Evolutionary conservation across 2,113 vertebrate species (phyloP), one percentile per base, ranked within the genome.

Genomic region (Tinamus guttatus): DNA sequence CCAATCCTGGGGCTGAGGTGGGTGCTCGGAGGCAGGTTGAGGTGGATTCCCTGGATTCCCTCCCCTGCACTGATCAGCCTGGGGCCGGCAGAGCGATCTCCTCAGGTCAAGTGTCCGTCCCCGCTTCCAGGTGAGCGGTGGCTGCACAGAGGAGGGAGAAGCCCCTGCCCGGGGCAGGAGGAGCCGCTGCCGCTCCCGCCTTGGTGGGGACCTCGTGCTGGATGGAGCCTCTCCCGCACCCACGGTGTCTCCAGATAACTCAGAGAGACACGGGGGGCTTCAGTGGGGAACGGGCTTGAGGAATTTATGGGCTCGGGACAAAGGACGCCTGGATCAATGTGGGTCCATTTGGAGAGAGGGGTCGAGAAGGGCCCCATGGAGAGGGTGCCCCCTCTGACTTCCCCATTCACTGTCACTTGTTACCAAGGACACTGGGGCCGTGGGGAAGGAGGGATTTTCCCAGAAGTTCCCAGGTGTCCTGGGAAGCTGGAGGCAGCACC

Each of bases 401-500:
- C 69, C 62, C 43, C 58, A 51, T 3, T 5, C 2, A 0, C 38
- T 1, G 47, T 11, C 21, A 43, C 69, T 21, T 58, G 5, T 0
- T 13, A 7, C 24, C 67, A 1, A 52, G 24, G 73, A 49, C 60
- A 64, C 38, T 30, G 2, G 1, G 45, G 70, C n/a, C 54, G 21
- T 16, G 2, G 45, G 17, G 69, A 8, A 22, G 28, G 30, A 32
- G 62, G 38, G 20, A 27, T 71, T n/a, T 43, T 76, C 38, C 40
- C 54, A 58, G 7, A 80, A 24, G 11, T 36, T 1, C 41, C 8
- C 1, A 15, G 7, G 25, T 6, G 34, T 38, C 13, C 1, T 30
- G 41, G 43, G 12, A 41, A 52, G 40, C 1, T 1, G 1, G 38
- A 6, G 0, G 0, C 47, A 3, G 85, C 0, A 1, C 17, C 11